Conservation (phyloP, 2,888 invertebrate species). For the Cheilosia scutellata region DNA sequence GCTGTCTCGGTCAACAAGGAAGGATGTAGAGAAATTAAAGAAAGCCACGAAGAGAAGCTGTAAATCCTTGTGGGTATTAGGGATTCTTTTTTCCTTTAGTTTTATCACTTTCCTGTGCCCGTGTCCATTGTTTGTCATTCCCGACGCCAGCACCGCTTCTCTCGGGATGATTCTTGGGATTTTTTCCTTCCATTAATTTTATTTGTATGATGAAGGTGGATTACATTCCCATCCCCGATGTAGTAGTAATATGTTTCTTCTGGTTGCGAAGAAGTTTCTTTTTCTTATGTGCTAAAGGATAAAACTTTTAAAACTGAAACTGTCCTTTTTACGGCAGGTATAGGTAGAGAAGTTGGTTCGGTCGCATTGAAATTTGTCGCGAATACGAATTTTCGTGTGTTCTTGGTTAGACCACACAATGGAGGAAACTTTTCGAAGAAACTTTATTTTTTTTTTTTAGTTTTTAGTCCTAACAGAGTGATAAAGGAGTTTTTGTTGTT, state of each 20-base stretch:
- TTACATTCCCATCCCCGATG: neutral
- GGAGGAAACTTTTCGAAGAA: constrained; percentile 42
- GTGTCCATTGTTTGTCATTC: constrained; percentile 65
- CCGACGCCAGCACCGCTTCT: constrained; percentile 11
- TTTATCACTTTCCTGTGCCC: constrained; percentile 68
- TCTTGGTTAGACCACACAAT: constrained; percentile 31
- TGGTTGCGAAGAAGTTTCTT: neutral
- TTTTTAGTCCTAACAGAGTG: constrained; percentile 48
- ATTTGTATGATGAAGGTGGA: constrained; percentile 16
- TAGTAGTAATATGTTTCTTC: constrained; percentile 32
- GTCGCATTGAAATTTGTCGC: constrained; percentile 68
- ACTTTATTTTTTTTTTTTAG: constrained; percentile 13
- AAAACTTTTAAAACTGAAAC: constrained; percentile 22
- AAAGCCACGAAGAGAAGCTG: constrained; percentile 65
- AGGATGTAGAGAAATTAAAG: constrained; percentile 61
- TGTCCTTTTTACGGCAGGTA: constrained; percentile 9
- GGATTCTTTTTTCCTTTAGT: constrained; percentile 56
- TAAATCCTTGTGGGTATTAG: constrained; percentile 72
- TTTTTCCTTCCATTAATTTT: constrained; percentile 53
- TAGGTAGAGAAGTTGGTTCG: constrained; percentile 5
- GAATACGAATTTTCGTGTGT: constrained; percentile 71
- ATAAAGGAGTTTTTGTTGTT: constrained; percentile 60
- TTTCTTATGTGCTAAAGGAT: constrained; percentile 18
- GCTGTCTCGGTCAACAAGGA: constrained; percentile 59
- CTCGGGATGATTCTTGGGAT: constrained; percentile 44